These are phyloP conservation scores for Serinus canaria DNA, from an alignment of 2,113 vertebrate genomes.

Conservation along the genomic window DNA sequence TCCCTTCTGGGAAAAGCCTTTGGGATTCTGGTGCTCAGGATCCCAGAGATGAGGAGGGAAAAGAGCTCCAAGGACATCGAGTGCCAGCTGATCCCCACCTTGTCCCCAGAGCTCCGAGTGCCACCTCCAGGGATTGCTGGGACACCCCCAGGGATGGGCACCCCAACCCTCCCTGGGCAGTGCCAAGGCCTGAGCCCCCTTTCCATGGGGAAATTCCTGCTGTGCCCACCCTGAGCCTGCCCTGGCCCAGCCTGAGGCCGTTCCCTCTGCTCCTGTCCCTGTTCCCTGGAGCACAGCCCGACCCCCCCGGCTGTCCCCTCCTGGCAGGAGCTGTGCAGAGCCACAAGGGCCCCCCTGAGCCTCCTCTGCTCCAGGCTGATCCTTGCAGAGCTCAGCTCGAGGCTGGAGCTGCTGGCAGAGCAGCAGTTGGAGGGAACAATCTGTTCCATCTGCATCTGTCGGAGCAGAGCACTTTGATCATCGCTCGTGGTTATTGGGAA, in stretches of 20 bases:
- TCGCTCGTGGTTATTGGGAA: background rate
- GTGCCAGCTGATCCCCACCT: no score
- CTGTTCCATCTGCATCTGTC: slow-evolving; percentile 9
- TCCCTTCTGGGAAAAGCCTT: background rate
- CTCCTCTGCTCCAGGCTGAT: background rate
- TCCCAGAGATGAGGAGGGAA: no score
- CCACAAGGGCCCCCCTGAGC: background rate
- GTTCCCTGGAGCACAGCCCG: background rate
- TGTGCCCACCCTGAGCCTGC: background rate
- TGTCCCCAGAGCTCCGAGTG: background rate
- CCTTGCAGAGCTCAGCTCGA: background rate
- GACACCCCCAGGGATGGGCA: background rate
- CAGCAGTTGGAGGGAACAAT: background rate
- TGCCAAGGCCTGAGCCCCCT: rapidly evolving
- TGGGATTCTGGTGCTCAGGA: no score
- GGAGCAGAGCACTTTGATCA: background rate
- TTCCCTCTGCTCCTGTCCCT: background rate
- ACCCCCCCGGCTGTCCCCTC: background rate
- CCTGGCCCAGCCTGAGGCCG: background rate
- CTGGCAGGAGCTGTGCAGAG: background rate
- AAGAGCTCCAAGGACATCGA: no score
- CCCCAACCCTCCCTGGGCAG: background rate
- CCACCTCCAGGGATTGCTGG: background rate
- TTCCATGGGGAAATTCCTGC: background rate
- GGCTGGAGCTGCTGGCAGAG: background rate